A percentile compares a stretch with the other conserved stretches of the same genome.
Conservation (phyloP, 2,888 invertebrate genomes). For the Pollenia amentaria region DNA sequence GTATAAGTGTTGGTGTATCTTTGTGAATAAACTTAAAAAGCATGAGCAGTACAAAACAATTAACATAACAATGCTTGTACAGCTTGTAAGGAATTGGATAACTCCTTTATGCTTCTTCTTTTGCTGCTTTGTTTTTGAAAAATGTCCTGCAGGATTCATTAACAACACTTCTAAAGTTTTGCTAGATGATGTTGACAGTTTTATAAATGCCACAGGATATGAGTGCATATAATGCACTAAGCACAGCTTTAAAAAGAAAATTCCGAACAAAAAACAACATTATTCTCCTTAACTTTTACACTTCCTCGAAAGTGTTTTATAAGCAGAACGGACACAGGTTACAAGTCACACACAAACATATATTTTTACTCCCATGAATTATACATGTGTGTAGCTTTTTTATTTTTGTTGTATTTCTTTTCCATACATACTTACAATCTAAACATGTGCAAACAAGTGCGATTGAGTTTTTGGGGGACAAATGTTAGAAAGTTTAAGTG, state of each 20-base stretch:
- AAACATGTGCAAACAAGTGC: conserved; percentile 50
- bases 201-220: conserved; percentile 60
- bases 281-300: conserved; percentile 45
- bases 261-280: conserved; percentile 31
- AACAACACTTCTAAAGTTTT: conserved; percentile 69
- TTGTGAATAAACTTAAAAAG: conserved; percentile 45
- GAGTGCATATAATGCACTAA: conserved; percentile 54
- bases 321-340: conserved; percentile 64
- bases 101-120: conserved; percentile 21
- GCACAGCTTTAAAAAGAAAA: conserved; percentile 7
- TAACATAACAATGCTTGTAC: conserved; percentile 60
- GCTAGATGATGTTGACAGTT: conserved; percentile 67
- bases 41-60: conserved; percentile 48
- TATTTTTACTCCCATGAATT: conserved; percentile 20
- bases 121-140: conserved; percentile 23
- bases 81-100: conserved; percentile 38
- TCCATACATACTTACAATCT: not conserved
- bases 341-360: conserved; percentile 43
- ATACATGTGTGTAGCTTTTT: not conserved
- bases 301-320: conserved; percentile 44
- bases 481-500: conserved; percentile 61
- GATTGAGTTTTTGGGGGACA: conserved; percentile 43
- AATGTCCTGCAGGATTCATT: conserved; percentile 72
- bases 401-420: not conserved
- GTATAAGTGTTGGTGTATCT: not conserved